phyloP scores from a whole-genome alignment of 2,888 invertebrate species.

The Rugalucina vietnamica region DNA sequence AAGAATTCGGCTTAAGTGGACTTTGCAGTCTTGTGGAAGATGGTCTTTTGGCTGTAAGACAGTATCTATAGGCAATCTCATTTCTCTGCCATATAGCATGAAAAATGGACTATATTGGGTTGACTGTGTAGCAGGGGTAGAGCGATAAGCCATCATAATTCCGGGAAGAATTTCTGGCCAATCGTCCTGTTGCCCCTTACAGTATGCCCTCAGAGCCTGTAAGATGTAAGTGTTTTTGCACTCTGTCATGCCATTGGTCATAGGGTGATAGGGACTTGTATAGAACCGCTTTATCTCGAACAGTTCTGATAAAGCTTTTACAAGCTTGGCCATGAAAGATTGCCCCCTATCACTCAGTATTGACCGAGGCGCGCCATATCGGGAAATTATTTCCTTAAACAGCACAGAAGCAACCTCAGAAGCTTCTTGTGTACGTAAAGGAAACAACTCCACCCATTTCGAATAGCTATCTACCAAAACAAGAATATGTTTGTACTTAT shows the following conservation, averaged over 20 bases:
- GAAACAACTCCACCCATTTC: slow-evolving; percentile 50
- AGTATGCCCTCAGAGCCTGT: slow-evolving; percentile 55
- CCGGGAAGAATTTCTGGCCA: slow-evolving; percentile 53
- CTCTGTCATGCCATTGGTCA: slow-evolving; percentile 52
- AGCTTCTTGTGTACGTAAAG: slow-evolving; percentile 22
- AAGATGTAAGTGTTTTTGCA: slow-evolving; percentile 55
- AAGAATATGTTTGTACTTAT: slow-evolving; percentile 51
- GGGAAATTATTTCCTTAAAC: slow-evolving; percentile 31
- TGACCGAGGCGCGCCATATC: slow-evolving; percentile 33
- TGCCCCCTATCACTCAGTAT: slow-evolving; percentile 44
- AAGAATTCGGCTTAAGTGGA: slow-evolving; percentile 13
- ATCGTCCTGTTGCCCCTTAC: slow-evolving; percentile 39
- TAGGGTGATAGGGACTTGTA: slow-evolving; percentile 56
- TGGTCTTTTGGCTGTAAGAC: slow-evolving; percentile 27
- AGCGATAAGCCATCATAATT: slow-evolving; percentile 58
- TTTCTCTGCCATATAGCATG: too few relatives aligned
- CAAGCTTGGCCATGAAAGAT: slow-evolving; percentile 43
- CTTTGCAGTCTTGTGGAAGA: slow-evolving; percentile 13
- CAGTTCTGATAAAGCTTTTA: slow-evolving; percentile 40
- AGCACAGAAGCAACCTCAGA: slow-evolving; percentile 39
- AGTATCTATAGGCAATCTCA: too few relatives aligned
- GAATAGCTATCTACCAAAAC: slow-evolving; percentile 57
- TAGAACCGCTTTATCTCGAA: slow-evolving; percentile 30
- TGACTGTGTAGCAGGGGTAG: slow-evolving; percentile 52
- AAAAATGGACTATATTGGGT: slow-evolving; percentile 32